Evolutionary conservation across 2,797 vertebrate genomes (phyloP).

Genomic region (Protosalanx chinensis): DNA sequence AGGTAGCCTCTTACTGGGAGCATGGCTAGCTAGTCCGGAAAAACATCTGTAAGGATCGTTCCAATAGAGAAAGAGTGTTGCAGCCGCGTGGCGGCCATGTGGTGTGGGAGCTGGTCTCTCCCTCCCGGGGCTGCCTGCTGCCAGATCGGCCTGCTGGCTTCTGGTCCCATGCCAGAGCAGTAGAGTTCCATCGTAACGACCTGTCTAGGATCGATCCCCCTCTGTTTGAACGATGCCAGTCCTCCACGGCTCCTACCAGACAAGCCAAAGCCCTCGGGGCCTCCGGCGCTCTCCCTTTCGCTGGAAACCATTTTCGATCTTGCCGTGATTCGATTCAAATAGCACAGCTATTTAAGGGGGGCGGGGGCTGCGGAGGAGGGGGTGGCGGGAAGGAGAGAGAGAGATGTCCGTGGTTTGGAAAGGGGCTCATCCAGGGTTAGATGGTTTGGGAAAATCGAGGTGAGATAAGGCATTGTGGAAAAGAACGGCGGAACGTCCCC

Average conservation of each 20-base stretch:
- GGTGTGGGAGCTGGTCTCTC: too few relatives aligned
- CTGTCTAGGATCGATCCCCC: constrained; percentile 49
- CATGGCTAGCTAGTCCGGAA: too few relatives aligned
- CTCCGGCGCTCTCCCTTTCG: constrained; percentile 35
- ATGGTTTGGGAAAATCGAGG: constrained; percentile 37
- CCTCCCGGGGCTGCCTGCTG: too few relatives aligned
- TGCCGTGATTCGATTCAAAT: constrained; percentile 56
- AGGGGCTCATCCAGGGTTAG: constrained; percentile 44
- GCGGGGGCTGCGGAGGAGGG: constrained; percentile 35
- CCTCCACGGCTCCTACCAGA: constrained; percentile 6
- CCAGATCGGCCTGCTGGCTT: neutral
- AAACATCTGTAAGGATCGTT: too few relatives aligned
- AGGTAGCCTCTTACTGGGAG: constrained; percentile 19
- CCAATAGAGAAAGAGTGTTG: too few relatives aligned
- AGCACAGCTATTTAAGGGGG: constrained; percentile 54
- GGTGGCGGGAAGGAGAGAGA: constrained; percentile 38
- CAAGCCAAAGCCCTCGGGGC: constrained; percentile 30
- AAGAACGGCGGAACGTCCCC: constrained; percentile 38
- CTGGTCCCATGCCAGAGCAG: constrained; percentile 30
- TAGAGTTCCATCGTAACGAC: constrained; percentile 51
- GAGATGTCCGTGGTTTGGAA: constrained; percentile 55
- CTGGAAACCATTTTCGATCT: constrained; percentile 55
- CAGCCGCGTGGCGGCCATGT: too few relatives aligned
- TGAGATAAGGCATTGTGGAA: constrained; percentile 47
- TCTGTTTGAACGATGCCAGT: constrained; percentile 45